Base-by-base conservation (phyloP, 2,113 vertebrate genomes). In the Podilymbus podiceps region DNA sequence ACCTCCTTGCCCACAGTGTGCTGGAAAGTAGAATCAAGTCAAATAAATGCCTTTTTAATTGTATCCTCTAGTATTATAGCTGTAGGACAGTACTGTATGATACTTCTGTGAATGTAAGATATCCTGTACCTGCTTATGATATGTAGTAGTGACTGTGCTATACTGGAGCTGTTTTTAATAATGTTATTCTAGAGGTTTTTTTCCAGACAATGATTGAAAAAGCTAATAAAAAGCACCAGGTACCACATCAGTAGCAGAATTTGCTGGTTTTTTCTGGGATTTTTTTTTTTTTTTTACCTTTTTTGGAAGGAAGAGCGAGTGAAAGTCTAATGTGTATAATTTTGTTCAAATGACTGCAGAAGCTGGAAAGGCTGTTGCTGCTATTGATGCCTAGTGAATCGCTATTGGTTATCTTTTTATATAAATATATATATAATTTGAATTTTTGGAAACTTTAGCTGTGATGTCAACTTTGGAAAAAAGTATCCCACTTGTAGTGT, bases 381-480 rank as follows among this genome's bases (percentile, higher is more conserved):
- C 97, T 98, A 98, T 98, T 97, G 97, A 98, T 98, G 97, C 97
- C 90, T 97, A 97, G 97, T 97, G 97, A 97, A 97, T 98, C 17
- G 97, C 98, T 97, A 87, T 97, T 98, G 97, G 98, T 98, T 98
- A 98, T 98, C 97, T 98, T 98, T 98, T 98, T 98, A 98, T 98
- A 98, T 98, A 98, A 98, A 98, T 98, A 98, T 98, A 98, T 98
- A 98, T 98, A 98, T 98, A 98, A 98, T 98, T 98, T 98, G 98
- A 97, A 97, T 94, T 98, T 98, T 98, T 98, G 96, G 95, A 97
- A 97, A 98, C 97, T 97, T 97, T 97, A 98, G 98, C 98, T 98
- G 98, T 98, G 97, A 98, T 98, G 98, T 98, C 98, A 98, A 98
- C 97, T 98, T 98, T 97, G 97, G 97, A 97, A 93, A 98, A 98